Base-by-base conservation (phyloP, 2,113 vertebrate genomes). In the Syngnathus scovelli region DNA sequence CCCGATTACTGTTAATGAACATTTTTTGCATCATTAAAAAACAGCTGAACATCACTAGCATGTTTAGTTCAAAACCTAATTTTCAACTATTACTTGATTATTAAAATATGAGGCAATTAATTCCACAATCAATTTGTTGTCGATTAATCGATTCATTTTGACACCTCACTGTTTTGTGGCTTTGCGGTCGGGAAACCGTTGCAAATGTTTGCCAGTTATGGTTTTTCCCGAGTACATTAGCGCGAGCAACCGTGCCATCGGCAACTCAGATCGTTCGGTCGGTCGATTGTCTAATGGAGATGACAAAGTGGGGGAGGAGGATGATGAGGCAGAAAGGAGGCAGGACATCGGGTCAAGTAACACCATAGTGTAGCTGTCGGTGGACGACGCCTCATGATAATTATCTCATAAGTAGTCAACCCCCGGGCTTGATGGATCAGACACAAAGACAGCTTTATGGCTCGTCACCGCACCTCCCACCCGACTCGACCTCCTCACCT, bases 391-490 rank as follows among this genome's bases (percentile, higher is more conserved):
- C 63, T 71, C 43, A 5, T 66, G 65, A 83, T 87, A 77, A 87
- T 82, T 74, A 78, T 85, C 75, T 72, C 76, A 77, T 75, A 70
- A 75, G 71, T 62, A 43, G 68, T 70, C 80, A 75, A 15, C 71
- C 67, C 71, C 68, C n/a, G 44, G 71, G 74, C 60, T 60, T 61
- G 71, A 70, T 72, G 71, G 64, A 71, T 54, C 62, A 27, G 71
- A 69, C 72, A 84, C 80, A 88, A 86, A 75, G 78, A 68, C 58
- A 11, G 51, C 75, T 76, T 83, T 72, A 82, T 55, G 21, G 66
- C 55, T 71, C 64, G 21, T 61, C 23, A 33, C 65, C 11, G 55
- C 60, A 36, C 73, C 66, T 70, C 77, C 62, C 68, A 15, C 43
- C 78, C 33, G 16, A 66, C 69, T 15, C 46, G 60, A 72, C 64